phyloP scores from a whole-genome alignment of 2,113 vertebrate genomes.

The Lophura nycthemera region DNA sequence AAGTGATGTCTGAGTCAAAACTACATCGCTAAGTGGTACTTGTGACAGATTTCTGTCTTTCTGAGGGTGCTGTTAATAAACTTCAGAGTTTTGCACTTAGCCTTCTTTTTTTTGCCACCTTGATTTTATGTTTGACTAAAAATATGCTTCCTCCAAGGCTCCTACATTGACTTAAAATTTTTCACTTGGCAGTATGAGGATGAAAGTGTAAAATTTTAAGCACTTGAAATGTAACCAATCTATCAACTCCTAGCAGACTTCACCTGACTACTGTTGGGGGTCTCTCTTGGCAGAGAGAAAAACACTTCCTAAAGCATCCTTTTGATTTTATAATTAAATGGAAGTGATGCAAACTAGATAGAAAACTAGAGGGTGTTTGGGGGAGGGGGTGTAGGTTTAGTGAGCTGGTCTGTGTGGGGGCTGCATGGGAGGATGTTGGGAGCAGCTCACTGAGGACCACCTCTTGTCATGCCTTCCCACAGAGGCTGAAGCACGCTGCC shows the following conservation, averaged over 20 bases:
- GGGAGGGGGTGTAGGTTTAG: background rate
- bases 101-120: background rate
- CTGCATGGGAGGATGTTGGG: background rate
- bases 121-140: slow-evolving; percentile 1
- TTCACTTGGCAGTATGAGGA: background rate
- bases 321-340: slow-evolving; percentile 22
- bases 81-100: background rate
- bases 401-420: background rate
- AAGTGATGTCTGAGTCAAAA: background rate
- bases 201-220: background rate
- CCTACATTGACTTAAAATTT: background rate
- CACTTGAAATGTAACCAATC: background rate
- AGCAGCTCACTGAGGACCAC: slow-evolving; percentile 22
- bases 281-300: background rate
- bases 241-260: background rate
- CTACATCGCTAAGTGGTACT: background rate
- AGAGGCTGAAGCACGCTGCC: background rate
- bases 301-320: background rate
- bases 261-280: background rate
- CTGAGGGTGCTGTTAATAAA: background rate
- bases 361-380: background rate
- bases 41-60: background rate
- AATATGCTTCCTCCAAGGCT: background rate
- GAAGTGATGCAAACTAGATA: background rate
- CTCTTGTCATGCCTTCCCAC: background rate